Evolutionary conservation across 23 tunicate genomes (phyloP), one percentile per base, ranked within the genome.

Genomic region (Aplidium turbinatum): DNA sequence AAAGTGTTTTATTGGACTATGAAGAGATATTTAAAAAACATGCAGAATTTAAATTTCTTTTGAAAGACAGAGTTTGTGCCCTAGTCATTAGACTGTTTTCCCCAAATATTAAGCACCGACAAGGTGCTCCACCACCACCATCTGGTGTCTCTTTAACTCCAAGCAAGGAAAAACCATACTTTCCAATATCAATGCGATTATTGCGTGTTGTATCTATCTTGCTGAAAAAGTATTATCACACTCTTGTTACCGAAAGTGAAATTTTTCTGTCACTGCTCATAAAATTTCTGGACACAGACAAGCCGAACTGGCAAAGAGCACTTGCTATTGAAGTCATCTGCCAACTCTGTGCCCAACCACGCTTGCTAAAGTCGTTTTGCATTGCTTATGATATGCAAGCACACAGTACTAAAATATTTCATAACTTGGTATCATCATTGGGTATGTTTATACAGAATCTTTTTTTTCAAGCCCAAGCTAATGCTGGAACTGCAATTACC

Each of bases 41-140:
- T 78, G 81, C 90, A 9, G 94, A 94, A 64, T 87, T 94, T 31
- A 94, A 78, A 39, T 94, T 94, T 65, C 47, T 94, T 2, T 60
- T 94, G 24, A 94, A 94, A 72, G 99, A 94, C 55, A 47, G 93
- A 46, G 99, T 94, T 16, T 94, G 99, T 78, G 85, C 94, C 25
- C 70, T 94, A 18, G 87, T 94, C 19, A 94, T 94, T 4, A 72
- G 82, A 24, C 54, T 86, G 30, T 94, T 94, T 72, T 94, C 99
- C 24, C 99, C 99, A 18, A 94, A 94, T 35, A 91, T 91, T 61
- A 76, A 91, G 58, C 87, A 84, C 74, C 60, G 97, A 65, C 97
- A 84, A 78, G 97, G 97, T 0, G 91, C 91, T 23, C 90, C 97
- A 22, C 85, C 97, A 6, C 86, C 91, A 3, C 91, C 86, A 52